phyloP scores from a whole-genome alignment of 1,140 invertebrate species.

The Ganaspis sp. region DNA sequence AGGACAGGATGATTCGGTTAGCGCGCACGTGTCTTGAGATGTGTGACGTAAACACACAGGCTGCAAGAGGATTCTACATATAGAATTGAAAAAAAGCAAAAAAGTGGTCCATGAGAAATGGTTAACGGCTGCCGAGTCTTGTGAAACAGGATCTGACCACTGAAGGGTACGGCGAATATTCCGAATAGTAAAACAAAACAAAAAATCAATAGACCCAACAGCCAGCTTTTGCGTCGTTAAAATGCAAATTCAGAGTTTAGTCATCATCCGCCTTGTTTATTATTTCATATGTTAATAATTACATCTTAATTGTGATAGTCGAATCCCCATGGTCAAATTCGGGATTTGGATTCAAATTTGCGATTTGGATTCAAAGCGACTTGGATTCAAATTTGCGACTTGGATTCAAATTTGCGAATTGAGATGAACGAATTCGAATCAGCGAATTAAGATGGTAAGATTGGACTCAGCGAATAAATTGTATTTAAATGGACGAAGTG shows the following conservation, averaged over 20 bases:
- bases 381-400: too few relatives aligned
- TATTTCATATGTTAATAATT: too few relatives aligned
- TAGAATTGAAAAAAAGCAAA: conserved; percentile 46
- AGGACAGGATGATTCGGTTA: conserved; percentile 44
- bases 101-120: conserved; percentile 54
- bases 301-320: too few relatives aligned
- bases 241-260: not conserved
- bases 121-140: conserved; percentile 54
- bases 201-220: not conserved
- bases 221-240: conserved; percentile 32
- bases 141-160: conserved; percentile 47
- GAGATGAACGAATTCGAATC: too few relatives aligned
- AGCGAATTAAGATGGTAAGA: too few relatives aligned
- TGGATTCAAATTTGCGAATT: too few relatives aligned
- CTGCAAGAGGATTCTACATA: conserved; percentile 38
- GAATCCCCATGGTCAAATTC: too few relatives aligned
- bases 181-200: conserved; percentile 24
- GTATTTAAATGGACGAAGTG: too few relatives aligned
- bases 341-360: too few relatives aligned
- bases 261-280: not conserved
- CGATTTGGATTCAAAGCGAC: too few relatives aligned
- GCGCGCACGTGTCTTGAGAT: conserved; percentile 47
- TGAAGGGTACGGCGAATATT: conserved; percentile 44
- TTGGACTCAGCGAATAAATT: too few relatives aligned
- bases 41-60: conserved; percentile 50